Percentiles rank a stretch among this genome's conserved stretches.
Evolutionary conservation across 1,140 invertebrate species (phyloP).

Genomic region (Vanessa tameamea): DNA sequence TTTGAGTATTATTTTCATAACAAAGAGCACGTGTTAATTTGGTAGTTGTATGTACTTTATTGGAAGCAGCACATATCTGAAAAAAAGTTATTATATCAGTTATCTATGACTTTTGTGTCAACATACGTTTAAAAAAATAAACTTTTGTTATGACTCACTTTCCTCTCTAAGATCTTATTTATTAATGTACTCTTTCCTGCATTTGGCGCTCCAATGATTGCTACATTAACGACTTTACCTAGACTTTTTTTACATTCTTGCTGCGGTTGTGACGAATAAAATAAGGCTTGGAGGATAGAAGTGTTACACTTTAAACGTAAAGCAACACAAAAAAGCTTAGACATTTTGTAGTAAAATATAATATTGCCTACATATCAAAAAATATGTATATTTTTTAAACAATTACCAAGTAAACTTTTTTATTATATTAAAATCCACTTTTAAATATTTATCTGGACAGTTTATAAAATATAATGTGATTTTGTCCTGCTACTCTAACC

Average conservation of each 20-base stretch:
- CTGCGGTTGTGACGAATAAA: slow-evolving; percentile 63
- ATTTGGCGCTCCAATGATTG: slow-evolving; percentile 95
- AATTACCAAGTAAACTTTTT: too few relatives aligned
- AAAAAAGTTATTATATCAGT: slow-evolving; percentile 43
- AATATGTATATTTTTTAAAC: too few relatives aligned
- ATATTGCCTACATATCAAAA: too few relatives aligned
- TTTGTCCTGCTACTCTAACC: too few relatives aligned
- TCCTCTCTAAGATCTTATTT: slow-evolving; percentile 90
- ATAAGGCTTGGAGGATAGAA: slow-evolving; percentile 38
- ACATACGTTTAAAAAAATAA: not conserved
- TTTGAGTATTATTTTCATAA: slow-evolving; percentile 88
- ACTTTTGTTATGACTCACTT: slow-evolving; percentile 76
- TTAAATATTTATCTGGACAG: too few relatives aligned
- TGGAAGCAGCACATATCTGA: slow-evolving; percentile 92
- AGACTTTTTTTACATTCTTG: slow-evolving; percentile 45
- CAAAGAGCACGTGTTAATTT: slow-evolving; percentile 86
- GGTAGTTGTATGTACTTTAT: slow-evolving; percentile 94
- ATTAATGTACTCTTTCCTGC: slow-evolving; percentile 96
- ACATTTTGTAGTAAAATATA: slow-evolving; percentile 25
- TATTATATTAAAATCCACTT: too few relatives aligned
- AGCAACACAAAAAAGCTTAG: slow-evolving; percentile 39
- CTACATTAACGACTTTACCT: slow-evolving; percentile 87
- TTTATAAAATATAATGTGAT: too few relatives aligned
- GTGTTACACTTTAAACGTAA: slow-evolving; percentile 29
- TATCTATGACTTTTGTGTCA: not conserved